These are phyloP conservation scores for Microplitis demolitor DNA, from an alignment of 1,140 invertebrate species.

Conservation along the genomic window DNA sequence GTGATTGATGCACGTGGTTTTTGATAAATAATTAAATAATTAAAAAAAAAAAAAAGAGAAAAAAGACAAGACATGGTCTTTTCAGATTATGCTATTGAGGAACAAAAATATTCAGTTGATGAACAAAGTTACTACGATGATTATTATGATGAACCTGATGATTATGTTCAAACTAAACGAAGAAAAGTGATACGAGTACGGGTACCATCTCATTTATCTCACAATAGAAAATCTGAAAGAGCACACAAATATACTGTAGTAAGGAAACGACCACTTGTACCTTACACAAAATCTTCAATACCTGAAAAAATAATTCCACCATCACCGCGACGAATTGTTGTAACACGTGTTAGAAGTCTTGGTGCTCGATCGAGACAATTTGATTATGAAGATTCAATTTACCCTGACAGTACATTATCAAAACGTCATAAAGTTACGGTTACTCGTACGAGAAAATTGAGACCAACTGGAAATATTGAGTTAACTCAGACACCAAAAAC, in stretches of 20 bases:
- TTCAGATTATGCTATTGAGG: conserved; percentile 49
- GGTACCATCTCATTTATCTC: conserved; percentile 43
- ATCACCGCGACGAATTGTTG: conserved; percentile 46
- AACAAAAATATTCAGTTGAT: conserved; percentile 21
- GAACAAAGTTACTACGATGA: conserved; percentile 12
- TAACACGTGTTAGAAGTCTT: conserved; percentile 48
- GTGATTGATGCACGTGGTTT: conserved; percentile 19
- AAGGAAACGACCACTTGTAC: conserved; percentile 46
- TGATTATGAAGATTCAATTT: background rate
- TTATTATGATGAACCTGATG: conserved; percentile 26
- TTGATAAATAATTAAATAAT: background rate
- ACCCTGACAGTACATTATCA: conserved; percentile 16
- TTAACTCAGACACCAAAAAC: conserved; percentile 29
- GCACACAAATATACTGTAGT: conserved; percentile 56
- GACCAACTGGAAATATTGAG: conserved; percentile 32
- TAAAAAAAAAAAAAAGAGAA: background rate
- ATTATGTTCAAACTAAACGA: conserved; percentile 37
- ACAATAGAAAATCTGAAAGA: conserved; percentile 38
- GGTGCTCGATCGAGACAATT: conserved; percentile 24
- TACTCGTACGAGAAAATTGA: conserved; percentile 52
- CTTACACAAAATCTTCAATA: conserved; percentile 33
- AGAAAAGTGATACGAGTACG: conserved; percentile 51
- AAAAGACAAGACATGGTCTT: conserved; percentile 40
- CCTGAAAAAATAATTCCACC: conserved; percentile 12
- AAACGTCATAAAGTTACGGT: conserved; percentile 53